phyloP scores from a whole-genome alignment of 2,113 vertebrate genomes.

The Vidua chalybeata region DNA sequence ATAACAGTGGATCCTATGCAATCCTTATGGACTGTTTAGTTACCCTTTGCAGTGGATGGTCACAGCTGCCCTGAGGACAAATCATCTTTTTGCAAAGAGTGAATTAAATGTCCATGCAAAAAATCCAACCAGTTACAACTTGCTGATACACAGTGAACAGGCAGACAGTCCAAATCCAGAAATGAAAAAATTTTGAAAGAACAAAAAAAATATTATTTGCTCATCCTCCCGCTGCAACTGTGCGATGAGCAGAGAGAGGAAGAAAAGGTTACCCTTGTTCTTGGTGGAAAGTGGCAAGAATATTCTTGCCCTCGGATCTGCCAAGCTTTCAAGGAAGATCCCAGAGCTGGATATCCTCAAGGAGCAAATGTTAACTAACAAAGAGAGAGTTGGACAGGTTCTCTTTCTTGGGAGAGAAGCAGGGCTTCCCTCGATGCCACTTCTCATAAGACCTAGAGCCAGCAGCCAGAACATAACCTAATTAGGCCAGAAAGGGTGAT shows the following conservation, averaged over 20 bases:
- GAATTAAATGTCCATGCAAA: background rate
- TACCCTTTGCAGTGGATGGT: background rate
- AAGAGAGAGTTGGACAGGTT: background rate
- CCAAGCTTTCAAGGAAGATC: background rate
- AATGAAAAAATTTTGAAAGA: background rate
- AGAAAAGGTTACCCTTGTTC: background rate
- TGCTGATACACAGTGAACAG: background rate
- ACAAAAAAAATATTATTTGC: background rate
- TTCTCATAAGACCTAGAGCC: background rate
- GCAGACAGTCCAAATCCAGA: background rate
- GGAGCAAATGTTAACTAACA: background rate
- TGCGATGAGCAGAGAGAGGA: background rate
- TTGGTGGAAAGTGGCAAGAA: fast-evolving
- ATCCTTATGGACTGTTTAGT: background rate
- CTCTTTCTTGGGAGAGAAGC: background rate
- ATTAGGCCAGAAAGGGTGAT: constrained; percentile 57
- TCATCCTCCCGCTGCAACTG: background rate
- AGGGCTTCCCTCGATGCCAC: background rate
- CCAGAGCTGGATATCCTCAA: background rate
- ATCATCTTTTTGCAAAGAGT: background rate
- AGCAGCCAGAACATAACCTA: constrained; percentile 39
- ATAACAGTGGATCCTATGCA: background rate
- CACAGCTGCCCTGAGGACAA: background rate
- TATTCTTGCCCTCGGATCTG: background rate
- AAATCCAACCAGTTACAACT: background rate